These are phyloP conservation scores for Chloropsis hardwickii DNA, from an alignment of 2,113 vertebrate species.

Conservation along the genomic window DNA sequence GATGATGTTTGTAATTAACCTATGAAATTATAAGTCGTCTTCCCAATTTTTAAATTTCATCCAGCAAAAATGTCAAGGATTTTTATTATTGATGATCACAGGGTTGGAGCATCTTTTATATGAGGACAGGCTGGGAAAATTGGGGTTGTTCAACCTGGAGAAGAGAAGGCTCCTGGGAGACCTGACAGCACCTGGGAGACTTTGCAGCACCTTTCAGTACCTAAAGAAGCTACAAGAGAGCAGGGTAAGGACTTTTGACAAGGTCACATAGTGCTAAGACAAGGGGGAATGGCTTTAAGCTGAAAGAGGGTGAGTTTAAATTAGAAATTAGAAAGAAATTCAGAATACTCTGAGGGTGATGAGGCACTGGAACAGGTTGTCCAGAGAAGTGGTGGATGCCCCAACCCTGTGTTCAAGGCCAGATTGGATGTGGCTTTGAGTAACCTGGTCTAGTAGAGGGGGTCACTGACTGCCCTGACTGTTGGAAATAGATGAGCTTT, in stretches of 20 bases:
- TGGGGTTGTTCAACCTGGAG: neutral
- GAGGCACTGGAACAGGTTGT: neutral
- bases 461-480: neutral
- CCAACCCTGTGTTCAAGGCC: neutral
- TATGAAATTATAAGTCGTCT: neutral
- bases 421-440: neutral
- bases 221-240: neutral
- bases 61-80: neutral
- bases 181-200: neutral
- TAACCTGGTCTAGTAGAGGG: neutral
- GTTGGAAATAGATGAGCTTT: neutral
- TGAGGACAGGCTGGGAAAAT: neutral
- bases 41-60: neutral
- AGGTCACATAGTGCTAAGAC: neutral
- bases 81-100: neutral
- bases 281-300: neutral
- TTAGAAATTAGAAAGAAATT: neutral
- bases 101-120: neutral
- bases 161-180: fast-evolving
- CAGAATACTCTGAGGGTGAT: neutral
- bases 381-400: neutral
- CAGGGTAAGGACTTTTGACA: neutral
- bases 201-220: neutral
- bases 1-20: neutral
- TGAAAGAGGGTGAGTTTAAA: neutral